phyloP scores from a whole-genome alignment of 2,797 vertebrate genomes.

The Taeniopygia guttata region DNA sequence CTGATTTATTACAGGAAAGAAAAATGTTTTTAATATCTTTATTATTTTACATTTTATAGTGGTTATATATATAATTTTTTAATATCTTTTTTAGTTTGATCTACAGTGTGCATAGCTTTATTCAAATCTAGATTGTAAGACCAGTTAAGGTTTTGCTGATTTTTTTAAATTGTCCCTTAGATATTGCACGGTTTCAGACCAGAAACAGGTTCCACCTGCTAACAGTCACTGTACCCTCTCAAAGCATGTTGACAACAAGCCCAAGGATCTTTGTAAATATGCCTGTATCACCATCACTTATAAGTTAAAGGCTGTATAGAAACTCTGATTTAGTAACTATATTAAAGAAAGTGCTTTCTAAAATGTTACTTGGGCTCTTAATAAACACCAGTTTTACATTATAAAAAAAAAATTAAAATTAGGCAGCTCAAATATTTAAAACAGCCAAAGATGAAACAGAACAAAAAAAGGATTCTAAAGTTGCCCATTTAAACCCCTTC shows the following conservation, averaged over 20 bases:
- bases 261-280: neutral
- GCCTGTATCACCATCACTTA: neutral
- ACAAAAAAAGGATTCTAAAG: neutral
- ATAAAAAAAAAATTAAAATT: neutral
- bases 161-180: neutral
- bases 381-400: neutral
- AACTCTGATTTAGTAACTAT: neutral
- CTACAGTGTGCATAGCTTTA: neutral
- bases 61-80: neutral
- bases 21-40: neutral
- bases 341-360: neutral
- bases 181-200: neutral
- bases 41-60: neutral
- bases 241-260: neutral
- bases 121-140: neutral
- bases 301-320: neutral
- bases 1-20: neutral
- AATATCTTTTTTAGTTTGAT: neutral
- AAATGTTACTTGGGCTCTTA: neutral
- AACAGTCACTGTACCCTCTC: neutral
- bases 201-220: neutral
- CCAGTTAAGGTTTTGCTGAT: neutral
- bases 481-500: neutral
- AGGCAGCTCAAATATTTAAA: neutral
- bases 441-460: neutral